Percentiles rank a stretch among this genome's conserved stretches.
These are phyloP conservation scores for Heliconius aoede DNA, from an alignment of 2,888 invertebrate genomes.

Conservation along the genomic window DNA sequence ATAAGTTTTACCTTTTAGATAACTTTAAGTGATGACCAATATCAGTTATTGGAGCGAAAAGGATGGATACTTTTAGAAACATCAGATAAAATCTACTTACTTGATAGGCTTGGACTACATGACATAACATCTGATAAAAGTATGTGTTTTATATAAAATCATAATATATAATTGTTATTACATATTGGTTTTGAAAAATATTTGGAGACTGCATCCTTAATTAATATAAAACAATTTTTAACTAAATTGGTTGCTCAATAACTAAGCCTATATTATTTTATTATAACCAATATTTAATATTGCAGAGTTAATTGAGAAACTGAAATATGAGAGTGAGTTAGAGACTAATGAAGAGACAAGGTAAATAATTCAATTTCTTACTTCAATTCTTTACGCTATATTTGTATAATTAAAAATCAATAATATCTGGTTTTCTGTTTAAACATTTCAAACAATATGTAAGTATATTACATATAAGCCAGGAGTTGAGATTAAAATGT, in stretches of 20 bases:
- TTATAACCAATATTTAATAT: conserved; percentile 14
- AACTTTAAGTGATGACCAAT: conserved; percentile 73
- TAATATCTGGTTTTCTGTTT: not conserved
- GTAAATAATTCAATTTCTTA: conserved; percentile 29
- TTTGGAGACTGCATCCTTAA: too few relatives aligned
- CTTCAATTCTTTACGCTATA: not conserved
- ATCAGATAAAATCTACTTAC: conserved; percentile 68
- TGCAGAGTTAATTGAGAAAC: conserved; percentile 66
- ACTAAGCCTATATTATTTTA: too few relatives aligned
- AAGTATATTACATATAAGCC: too few relatives aligned
- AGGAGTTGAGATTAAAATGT: too few relatives aligned
- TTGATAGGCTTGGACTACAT: conserved; percentile 72
- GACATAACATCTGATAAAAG: conserved; percentile 72
- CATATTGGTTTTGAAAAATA: too few relatives aligned
- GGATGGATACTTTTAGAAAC: conserved; percentile 75
- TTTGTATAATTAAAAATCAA: not conserved
- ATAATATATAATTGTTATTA: not conserved
- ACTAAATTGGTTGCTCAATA: too few relatives aligned
- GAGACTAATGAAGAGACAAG: conserved; percentile 38
- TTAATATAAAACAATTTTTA: too few relatives aligned
- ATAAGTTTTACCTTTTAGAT: conserved; percentile 56
- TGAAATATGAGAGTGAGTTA: conserved; percentile 56
- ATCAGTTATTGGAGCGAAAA: conserved; percentile 68
- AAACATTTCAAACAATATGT: not conserved
- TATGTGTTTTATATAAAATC: conserved; percentile 51